Evolutionary conservation across 2,888 invertebrate genomes (phyloP), one percentile per base, ranked within the genome.

Genomic region (Dyspetes luteomarginatus): DNA sequence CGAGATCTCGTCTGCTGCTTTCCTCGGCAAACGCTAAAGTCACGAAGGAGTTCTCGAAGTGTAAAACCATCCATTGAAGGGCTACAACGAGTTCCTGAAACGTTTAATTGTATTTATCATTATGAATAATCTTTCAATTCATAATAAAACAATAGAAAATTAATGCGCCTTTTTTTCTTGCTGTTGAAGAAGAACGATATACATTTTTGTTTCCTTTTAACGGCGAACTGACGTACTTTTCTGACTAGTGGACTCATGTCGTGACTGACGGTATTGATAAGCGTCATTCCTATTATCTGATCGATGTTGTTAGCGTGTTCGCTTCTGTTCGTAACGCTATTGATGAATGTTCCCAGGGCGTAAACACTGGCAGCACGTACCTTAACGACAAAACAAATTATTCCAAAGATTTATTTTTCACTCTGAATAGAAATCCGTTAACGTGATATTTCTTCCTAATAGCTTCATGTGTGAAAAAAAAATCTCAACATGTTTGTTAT

Each of bases 221-320:
- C 78, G 1, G 36, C 24, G 56, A 52, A 82, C 64, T 81, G 75
- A 83, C 88, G 76, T 89, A 94, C 95, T 92, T 94, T 94, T 83
- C 99, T 95, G 84, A 98, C 98, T 86, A 98, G 93, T 79, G 97
- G 96, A 86, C 97, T 96, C 93, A 97, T 97, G 93, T 99, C 98
- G 85, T 94, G 93, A 43, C 95, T 94, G 85, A 96, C 94, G 36
- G 95, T 95, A 88, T 95, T 95, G 68, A 97, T 95, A 84, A 99
- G 93, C 72, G 95, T 96, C 93, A 97, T 96, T 82, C 97, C 98
- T 84, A 99, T 96, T 87, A 96, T 96, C 89, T 98, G 97, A 93
- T 98, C 98, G 78, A 98, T 97, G 90, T 96, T 97, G 92, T 97
- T 97, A 52, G 98, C 98, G 92, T 99, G 98, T 90, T 98, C 98